Percentiles rank a stretch among this genome's conserved stretches.
These are phyloP conservation scores for Manduca sexta DNA, from an alignment of 1,140 invertebrate species.

Conservation along the genomic window DNA sequence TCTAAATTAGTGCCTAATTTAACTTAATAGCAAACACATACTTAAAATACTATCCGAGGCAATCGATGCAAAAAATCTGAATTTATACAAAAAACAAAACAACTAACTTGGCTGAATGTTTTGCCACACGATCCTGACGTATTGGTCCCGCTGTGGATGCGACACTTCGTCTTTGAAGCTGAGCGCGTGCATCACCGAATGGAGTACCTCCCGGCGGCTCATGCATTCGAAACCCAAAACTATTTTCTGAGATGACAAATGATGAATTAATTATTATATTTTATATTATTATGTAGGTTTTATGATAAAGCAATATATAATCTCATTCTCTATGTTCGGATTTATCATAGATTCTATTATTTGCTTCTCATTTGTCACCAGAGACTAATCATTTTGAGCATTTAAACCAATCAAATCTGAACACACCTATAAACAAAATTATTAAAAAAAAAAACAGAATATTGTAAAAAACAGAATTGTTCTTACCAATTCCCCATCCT, in stretches of 20 bases:
- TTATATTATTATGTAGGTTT: too few relatives aligned
- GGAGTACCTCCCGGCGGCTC: constrained; percentile 76
- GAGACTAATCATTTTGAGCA: too few relatives aligned
- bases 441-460: background rate
- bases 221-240: constrained; percentile 52
- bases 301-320: too few relatives aligned
- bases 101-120: constrained; percentile 80
- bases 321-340: too few relatives aligned
- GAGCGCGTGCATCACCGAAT: constrained; percentile 87
- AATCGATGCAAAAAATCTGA: background rate
- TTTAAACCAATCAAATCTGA: too few relatives aligned
- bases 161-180: constrained; percentile 91
- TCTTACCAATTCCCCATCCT: constrained; percentile 29
- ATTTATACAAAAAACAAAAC: background rate
- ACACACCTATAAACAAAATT: too few relatives aligned
- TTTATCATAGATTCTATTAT: too few relatives aligned
- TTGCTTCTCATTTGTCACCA: too few relatives aligned
- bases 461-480: background rate
- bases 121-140: constrained; percentile 80
- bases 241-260: constrained; percentile 26
- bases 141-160: constrained; percentile 83
- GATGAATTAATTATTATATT: background rate
- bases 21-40: too few relatives aligned
- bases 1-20: too few relatives aligned
- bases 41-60: too few relatives aligned